Evolutionary conservation across 1,140 invertebrate genomes (phyloP), one percentile per base, ranked within the genome.

Genomic region (Mylabris phalerata): DNA sequence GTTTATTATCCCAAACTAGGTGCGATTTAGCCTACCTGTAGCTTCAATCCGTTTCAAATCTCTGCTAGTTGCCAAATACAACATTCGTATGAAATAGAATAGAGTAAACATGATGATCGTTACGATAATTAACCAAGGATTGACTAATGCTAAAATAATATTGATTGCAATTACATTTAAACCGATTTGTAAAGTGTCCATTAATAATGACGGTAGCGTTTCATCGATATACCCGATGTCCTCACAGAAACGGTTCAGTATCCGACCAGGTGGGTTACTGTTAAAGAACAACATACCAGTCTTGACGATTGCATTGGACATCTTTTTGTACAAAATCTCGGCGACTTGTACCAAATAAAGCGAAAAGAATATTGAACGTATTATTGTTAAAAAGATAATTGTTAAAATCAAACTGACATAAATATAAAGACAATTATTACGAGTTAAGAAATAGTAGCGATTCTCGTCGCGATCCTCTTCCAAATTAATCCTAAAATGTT

Each of bases 201-300:
- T 79, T 47, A 88, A 78, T 9, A 82, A 78, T 44, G 79, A 76
- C 49, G 93, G 93, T 5, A 97, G 71, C 1, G 86, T 71, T 71
- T 97, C 93, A 70, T 96, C 93, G 61, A 94, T 83, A 1, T 84
- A 81, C 0, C 89, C 87, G 69, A 89, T 80, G 63, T 90, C 87
- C 71, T 88, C 89, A 1, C 86, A 82, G 63, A 90, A 90, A 46
- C 87, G 72, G 67, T 89, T 89, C 2, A 89, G 67, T n/a, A 88
- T 89, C 4, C 90, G 77, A 4, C 88, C 89, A 59, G 79, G 78
- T 4, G 90, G 86, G 72, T 95, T 95, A 6, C 83, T 86, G 63
- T 93, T 92, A 73, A 96, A 96, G 75, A 96, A 96, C 5, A 82
- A 78, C 81, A 95, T 93, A 0, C 86, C 89, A 0, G 90, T 86